Base-by-base conservation (phyloP, 1,140 invertebrate genomes). In the Aphaenogaster floridana region DNA sequence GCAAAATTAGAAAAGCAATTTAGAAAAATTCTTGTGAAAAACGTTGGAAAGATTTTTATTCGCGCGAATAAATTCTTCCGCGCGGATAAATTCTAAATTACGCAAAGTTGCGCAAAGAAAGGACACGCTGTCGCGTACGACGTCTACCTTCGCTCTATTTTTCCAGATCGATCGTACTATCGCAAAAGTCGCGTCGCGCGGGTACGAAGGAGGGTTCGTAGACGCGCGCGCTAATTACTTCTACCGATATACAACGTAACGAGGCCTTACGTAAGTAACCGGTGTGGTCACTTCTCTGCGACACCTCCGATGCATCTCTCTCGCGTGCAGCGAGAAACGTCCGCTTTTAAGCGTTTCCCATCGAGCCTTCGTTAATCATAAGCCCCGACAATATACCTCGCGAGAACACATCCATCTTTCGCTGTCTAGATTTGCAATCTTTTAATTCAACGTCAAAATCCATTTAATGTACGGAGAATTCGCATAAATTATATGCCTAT, bases 181-280 rank as follows among this genome's bases (percentile, higher is more conserved):
- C 57, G n/a, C 28, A 83, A 61, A 81, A 61, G 28, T 36, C n/a
- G 3, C 5, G n/a, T 11, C 21, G 52, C 28, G 39, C n/a, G 36
- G 11, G 5, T 28, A 57, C 42, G 17, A 45, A 69, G 15, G 50
- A 42, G 66, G 5, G 9, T 4, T 57, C 15, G 54, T 45, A 59
- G 15, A 36, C 34, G n/a, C 63, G 63, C 66, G 66, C 54, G 69
- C 54, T 76, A 84, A 84, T 84, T 84, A 84, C 36, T 72, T 59
- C 39, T 39, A 39, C 11, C 54, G 45, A 74, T 61, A 50, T 13
- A 48, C 52, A 83, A 74, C 54, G 42, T 61, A 76, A 61, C 69
- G 34, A 63, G n/a, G 28, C 9, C 79, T 84, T 84, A 84, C 8
- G 54, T 84, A 84, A 84, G 80, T 74, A 84, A 84, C 80, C 69